These are phyloP conservation scores for Liodrosophila aerea DNA, from an alignment of 2,888 invertebrate genomes.

Conservation along the genomic window DNA sequence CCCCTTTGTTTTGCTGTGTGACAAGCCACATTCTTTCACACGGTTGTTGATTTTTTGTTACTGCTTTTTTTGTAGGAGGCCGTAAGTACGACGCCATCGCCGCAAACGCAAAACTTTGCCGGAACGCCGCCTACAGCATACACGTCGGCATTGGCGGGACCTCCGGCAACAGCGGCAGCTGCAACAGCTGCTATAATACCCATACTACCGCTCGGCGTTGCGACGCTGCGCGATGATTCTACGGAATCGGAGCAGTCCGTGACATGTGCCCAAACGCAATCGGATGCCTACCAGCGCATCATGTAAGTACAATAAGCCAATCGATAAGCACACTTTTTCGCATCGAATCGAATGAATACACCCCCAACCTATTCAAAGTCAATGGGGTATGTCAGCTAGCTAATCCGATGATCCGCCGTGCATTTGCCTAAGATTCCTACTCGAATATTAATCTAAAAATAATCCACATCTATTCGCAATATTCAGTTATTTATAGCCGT, in stretches of 20 bases:
- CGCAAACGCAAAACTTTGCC: conserved; percentile 77
- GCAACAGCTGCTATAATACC: conserved; percentile 83
- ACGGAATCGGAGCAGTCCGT: conserved; percentile 83
- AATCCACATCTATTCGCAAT: neutral
- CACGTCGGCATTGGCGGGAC: conserved; percentile 82
- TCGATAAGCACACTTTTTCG: no score
- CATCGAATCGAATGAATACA: neutral
- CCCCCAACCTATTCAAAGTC: neutral
- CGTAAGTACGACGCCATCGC: conserved; percentile 82
- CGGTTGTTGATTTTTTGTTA: no score
- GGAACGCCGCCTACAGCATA: conserved; percentile 75
- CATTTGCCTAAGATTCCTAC: no score
- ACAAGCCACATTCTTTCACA: no score
- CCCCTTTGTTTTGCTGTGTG: no score
- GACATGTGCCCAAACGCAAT: conserved; percentile 82
- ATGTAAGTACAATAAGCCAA: conserved; percentile 78
- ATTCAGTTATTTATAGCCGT: conserved; percentile 10
- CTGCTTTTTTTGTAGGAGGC: conserved; percentile 68
- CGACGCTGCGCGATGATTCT: conserved; percentile 83
- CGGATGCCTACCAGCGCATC: conserved; percentile 82
- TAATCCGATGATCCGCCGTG: no score
- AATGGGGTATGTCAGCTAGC: no score
- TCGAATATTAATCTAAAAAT: no score
- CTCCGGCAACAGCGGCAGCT: conserved; percentile 83
- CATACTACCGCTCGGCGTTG: conserved; percentile 82